Base-by-base conservation (phyloP, 2,888 invertebrate species). In the Drosophila mulleri region DNA sequence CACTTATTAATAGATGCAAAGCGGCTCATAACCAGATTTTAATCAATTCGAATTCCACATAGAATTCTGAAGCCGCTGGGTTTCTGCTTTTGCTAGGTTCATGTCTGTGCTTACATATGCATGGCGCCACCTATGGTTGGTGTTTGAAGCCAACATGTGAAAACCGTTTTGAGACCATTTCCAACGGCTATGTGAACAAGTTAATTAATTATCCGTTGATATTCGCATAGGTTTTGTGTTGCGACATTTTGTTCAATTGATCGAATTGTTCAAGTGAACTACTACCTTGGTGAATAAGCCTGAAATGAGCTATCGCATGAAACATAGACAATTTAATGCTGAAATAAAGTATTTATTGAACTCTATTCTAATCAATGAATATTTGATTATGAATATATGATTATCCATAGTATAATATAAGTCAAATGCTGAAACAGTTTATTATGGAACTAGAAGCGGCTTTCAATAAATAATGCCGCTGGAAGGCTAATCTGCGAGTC, bases 51-150 rank as follows among this genome's bases (percentile, higher is more conserved):
- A 20, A 20, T 44, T 1, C 2, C 44, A 11, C 2, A 12, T 12
- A 12, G 5, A 44, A 44, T n/a, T n/a, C 5, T n/a, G 1, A n/a
- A 48, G 1, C 11, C 5, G 11, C 2, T 16, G 14, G 48, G 48
- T 52, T 3, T 20, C 4, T 52, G 14, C 1, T 20, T 52, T 23
- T 16, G 9, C 29, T 50, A 32, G 48, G 48, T 50, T 50, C n/a
- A 1, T 18, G 32, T 32, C 32, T 50, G 32, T 7, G 32, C 48
- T 50, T 18, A 12, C 29, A 3, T 2, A 11, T 18, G 29, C 6
- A 18, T 18, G 12, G 29, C 48, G 75, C 52, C 73, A 64, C 61
- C 74, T 75, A 0, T 2, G 0, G 74, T 45, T 50, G 14, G 35
- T 35, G 23, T 18, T 11, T 16, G 9, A 23, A 12, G 32, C 32